Conservation (phyloP, 2,888 invertebrate genomes). For the Mellilla xanthometata region DNA sequence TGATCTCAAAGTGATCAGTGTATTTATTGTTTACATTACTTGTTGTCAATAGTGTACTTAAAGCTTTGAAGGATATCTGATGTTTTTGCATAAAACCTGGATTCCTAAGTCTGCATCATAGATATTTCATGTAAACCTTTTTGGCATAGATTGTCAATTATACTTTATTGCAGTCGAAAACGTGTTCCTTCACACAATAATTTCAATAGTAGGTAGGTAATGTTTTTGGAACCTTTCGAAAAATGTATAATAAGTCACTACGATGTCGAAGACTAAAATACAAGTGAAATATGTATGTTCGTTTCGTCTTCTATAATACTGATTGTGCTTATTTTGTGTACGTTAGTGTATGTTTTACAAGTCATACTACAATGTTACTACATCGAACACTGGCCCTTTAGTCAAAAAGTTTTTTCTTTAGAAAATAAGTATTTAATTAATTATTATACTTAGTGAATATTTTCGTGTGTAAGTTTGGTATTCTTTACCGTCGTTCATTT, state of each 20-base stretch:
- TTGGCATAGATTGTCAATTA: no score
- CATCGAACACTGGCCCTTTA: conserved; percentile 76
- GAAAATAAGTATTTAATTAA: conserved; percentile 69
- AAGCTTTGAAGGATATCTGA: conserved; percentile 42
- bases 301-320: conserved; percentile 34
- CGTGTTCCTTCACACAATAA: no score
- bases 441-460: conserved; percentile 43
- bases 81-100: conserved; percentile 26
- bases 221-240: no score
- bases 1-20: conserved; percentile 81
- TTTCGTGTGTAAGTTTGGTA: conserved; percentile 55
- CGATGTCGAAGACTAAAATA: no score
- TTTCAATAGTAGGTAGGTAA: no score
- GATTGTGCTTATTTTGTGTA: conserved; percentile 53
- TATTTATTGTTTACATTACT: conserved; percentile 73
- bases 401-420: conserved; percentile 69
- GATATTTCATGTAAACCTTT: conserved; percentile 27
- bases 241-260: no score
- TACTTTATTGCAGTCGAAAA: no score
- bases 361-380: conserved; percentile 40
- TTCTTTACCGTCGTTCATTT: conserved; percentile 42
- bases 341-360: conserved; percentile 26
- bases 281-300: conserved; percentile 34
- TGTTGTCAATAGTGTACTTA: conserved; percentile 78
- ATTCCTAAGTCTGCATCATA: conserved; percentile 27